Percentiles rank a stretch among this genome's conserved stretches.
Evolutionary conservation across 2,888 invertebrate genomes (phyloP).

Genomic region (Serrognathus titanus): DNA sequence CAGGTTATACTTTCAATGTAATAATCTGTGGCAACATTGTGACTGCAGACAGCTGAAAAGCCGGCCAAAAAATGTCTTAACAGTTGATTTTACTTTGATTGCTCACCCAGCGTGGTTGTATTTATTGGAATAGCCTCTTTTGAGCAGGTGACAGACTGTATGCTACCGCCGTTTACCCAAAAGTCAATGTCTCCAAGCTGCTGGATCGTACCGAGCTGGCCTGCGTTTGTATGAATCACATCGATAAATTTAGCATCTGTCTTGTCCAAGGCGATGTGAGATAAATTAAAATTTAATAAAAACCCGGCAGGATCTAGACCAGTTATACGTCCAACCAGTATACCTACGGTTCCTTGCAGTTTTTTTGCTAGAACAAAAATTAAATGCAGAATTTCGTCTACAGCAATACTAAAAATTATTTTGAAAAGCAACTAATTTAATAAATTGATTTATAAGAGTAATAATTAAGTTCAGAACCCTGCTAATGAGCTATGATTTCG

Average conservation of each 20-base stretch:
- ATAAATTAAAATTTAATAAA: neutral
- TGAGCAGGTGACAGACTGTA: neutral
- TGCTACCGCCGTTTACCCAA: slow-evolving; percentile 12
- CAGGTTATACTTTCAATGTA: slow-evolving; percentile 6
- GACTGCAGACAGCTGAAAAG: slow-evolving; percentile 10
- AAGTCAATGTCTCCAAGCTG: slow-evolving; percentile 11
- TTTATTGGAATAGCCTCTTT: neutral
- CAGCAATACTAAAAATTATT: no score
- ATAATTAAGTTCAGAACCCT: no score
- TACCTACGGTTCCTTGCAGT: neutral
- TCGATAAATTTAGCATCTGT: slow-evolving; percentile 10
- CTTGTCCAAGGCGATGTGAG: neutral
- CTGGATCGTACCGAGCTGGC: slow-evolving; percentile 6
- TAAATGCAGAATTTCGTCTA: neutral
- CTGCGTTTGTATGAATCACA: slow-evolving; percentile 10
- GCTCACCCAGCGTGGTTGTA: neutral
- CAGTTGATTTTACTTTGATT: neutral
- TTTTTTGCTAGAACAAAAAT: neutral
- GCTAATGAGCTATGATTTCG: no score
- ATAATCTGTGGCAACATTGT: slow-evolving; percentile 4
- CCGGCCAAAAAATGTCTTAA: neutral
- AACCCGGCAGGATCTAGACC: slow-evolving; percentile 8
- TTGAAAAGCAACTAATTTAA: no score
- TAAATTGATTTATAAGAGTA: no score
- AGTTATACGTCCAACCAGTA: slow-evolving; percentile 6